Conservation (phyloP, 1,140 invertebrate genomes). For the Drosophila orena region DNA sequence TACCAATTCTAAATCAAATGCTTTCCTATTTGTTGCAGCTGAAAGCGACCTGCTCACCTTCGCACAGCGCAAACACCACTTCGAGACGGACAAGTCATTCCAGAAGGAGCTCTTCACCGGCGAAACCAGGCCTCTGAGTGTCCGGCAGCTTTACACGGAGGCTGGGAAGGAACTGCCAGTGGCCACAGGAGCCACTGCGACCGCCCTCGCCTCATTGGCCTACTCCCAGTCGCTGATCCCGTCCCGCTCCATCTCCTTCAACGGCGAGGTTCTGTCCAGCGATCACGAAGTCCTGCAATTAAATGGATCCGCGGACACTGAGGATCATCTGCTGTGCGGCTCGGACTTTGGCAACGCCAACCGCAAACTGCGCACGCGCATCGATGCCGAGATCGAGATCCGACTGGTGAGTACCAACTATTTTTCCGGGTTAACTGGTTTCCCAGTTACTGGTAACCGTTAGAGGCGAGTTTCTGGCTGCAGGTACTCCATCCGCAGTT, state of each 20-base stretch:
- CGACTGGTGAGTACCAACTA: conserved; percentile 89
- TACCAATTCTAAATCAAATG: not conserved
- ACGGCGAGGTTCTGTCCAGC: conserved; percentile 79
- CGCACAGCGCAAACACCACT: conserved; percentile 90
- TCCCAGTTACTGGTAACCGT: conserved; percentile 21
- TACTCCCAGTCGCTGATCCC: conserved; percentile 57
- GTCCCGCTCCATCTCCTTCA: conserved; percentile 66
- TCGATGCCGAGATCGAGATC: conserved; percentile 94
- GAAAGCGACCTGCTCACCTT: conserved; percentile 94
- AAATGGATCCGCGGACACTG: conserved; percentile 49
- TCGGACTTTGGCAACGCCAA: conserved; percentile 90
- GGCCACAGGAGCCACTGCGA: conserved; percentile 37
- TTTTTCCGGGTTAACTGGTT: conserved; percentile 9
- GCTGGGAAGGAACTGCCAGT: conserved; percentile 86
- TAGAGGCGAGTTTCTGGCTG: conserved; percentile 23
- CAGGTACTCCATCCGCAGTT: conserved; percentile 7
- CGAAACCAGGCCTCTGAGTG: conserved; percentile 86
- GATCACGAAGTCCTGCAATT: conserved; percentile 58
- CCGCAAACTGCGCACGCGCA: conserved; percentile 88
- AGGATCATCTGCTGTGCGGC: conserved; percentile 89
- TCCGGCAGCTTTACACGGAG: conserved; percentile 90
- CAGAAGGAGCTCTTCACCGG: conserved; percentile 89
- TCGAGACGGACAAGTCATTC: conserved; percentile 87
- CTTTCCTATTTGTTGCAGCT: conserved; percentile 87
- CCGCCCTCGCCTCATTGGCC: conserved; percentile 63